Conservation (phyloP, 2,113 vertebrate species). For the Gasterosteus aculeatus region DNA sequence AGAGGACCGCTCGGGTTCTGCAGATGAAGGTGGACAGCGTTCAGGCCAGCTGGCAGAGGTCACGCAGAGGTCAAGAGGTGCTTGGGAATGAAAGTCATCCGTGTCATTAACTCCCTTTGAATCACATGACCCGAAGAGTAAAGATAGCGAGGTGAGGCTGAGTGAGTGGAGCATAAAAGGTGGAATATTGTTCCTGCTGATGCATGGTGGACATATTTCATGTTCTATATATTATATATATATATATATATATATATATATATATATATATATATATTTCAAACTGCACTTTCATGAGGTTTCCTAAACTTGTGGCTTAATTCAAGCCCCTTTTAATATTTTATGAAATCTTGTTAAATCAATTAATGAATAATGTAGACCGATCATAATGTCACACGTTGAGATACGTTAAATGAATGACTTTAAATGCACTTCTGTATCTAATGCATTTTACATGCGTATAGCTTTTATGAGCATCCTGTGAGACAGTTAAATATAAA, state of each 20-base stretch:
- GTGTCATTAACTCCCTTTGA: not conserved
- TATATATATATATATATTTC: too few species aligned
- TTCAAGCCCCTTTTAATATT: conserved; percentile 4
- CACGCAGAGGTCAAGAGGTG: conserved; percentile 50
- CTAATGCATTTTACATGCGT: not conserved
- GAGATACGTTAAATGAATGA: not conserved
- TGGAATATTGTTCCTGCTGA: not conserved
- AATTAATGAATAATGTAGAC: not conserved
- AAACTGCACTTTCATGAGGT: not conserved
- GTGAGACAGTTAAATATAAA: not conserved
- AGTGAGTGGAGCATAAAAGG: not conserved
- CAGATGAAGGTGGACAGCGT: conserved; percentile 16
- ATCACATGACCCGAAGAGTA: conserved; percentile 22
- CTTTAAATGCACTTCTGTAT: not conserved
- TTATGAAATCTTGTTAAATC: not conserved
- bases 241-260: not conserved
- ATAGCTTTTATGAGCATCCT: not conserved
- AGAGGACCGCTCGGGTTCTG: conserved; percentile 34
- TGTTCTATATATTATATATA: not conserved
- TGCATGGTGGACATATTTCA: not conserved
- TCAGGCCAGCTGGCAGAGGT: conserved; percentile 16
- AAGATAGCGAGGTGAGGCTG: not conserved
- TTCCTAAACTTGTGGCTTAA: not conserved
- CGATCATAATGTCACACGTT: too few species aligned
- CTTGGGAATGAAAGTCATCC: conserved; percentile 6